Percentiles rank a stretch among this genome's conserved stretches.
These are phyloP conservation scores for Maniola hyperantus DNA, from an alignment of 2,888 invertebrate species.

Conservation along the genomic window DNA sequence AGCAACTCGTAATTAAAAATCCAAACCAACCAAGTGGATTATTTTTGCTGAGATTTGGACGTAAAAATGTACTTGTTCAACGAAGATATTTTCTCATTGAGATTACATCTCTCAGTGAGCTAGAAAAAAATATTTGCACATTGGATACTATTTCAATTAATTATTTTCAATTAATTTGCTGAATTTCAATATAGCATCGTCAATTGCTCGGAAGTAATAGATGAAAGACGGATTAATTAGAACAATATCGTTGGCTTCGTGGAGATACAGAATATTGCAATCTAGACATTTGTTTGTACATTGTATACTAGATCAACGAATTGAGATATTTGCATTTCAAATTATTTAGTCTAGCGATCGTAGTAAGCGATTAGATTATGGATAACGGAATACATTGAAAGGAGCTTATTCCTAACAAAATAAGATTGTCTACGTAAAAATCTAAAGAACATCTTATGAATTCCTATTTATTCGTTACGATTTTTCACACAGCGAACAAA, in stretches of 20 bases:
- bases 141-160: not conserved
- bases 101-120: no score
- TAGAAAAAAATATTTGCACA: no score
- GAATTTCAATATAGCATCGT: constrained; percentile 11
- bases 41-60: no score
- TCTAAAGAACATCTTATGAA: not conserved
- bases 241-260: constrained; percentile 56
- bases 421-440: not conserved
- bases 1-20: no score
- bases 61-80: no score
- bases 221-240: constrained; percentile 52
- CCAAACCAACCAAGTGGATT: no score
- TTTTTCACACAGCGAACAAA: not conserved
- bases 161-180: not conserved
- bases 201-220: constrained; percentile 14
- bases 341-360: constrained; percentile 39
- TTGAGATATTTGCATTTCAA: constrained; percentile 66
- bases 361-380: constrained; percentile 21
- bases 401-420: not conserved
- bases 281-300: constrained; percentile 58
- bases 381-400: not conserved
- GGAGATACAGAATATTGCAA: constrained; percentile 54
- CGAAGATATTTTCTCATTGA: no score
- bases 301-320: constrained; percentile 53
- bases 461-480: not conserved